These are phyloP conservation scores for Caenorhabditis brenneri DNA, from an alignment of 1,140 invertebrate species.

Conservation along the genomic window DNA sequence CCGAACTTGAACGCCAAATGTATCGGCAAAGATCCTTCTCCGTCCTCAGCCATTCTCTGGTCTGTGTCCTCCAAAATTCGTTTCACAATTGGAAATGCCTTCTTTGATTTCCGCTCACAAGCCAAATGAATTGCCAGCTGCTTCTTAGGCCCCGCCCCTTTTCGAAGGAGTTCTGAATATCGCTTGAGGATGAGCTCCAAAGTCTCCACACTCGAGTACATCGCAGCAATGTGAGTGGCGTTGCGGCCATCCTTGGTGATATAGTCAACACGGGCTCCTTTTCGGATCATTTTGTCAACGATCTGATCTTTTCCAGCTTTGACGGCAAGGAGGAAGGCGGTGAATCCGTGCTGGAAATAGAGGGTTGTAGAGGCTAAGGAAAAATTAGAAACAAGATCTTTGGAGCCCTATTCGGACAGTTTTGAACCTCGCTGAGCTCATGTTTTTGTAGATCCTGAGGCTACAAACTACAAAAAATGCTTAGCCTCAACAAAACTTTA, in stretches of 20 bases:
- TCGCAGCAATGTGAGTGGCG: constrained; percentile 64
- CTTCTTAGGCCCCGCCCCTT: constrained; percentile 60
- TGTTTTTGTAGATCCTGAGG: no score
- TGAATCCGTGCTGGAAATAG: constrained; percentile 63
- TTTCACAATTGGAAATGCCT: constrained; percentile 59
- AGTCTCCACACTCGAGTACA: constrained; percentile 64
- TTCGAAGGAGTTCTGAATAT: constrained; percentile 55
- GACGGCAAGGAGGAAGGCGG: constrained; percentile 64
- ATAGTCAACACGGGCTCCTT: constrained; percentile 57
- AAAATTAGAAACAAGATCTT: no score
- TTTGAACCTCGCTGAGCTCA: no score
- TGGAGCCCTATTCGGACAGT: constrained; percentile 1
- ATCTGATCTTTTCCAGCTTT: constrained; percentile 60
- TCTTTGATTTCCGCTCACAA: constrained; percentile 55
- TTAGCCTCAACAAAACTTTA: no score
- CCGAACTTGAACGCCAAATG: constrained; percentile 62
- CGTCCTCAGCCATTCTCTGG: constrained; percentile 57
- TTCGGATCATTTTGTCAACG: constrained; percentile 59
- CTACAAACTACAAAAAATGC: no score
- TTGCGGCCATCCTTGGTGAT: constrained; percentile 62
- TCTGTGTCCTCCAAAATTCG: constrained; percentile 57
- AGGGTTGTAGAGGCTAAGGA: no score
- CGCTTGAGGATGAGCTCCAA: constrained; percentile 55
- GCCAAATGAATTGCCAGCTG: constrained; percentile 66
- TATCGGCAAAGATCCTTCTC: constrained; percentile 60